These are phyloP conservation scores for Phalanger gymnotis DNA, from an alignment of 2,797 vertebrate species.

Conservation along the genomic window DNA sequence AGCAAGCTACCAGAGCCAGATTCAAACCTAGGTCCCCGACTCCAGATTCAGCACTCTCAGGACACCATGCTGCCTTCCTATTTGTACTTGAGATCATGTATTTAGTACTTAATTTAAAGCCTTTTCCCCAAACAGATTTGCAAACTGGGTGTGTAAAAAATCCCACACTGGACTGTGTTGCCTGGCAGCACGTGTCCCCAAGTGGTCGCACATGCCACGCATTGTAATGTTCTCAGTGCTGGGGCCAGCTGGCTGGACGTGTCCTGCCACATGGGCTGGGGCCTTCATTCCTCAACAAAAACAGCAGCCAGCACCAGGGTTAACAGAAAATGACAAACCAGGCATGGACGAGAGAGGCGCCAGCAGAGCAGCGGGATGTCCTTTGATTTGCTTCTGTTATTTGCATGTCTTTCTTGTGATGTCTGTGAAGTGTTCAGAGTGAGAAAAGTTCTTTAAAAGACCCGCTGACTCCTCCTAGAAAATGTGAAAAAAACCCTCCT, in stretches of 20 bases:
- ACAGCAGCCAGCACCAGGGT: conserved; percentile 59
- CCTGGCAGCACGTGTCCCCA: conserved; percentile 74
- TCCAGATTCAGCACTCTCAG: conserved; percentile 8
- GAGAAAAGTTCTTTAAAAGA: conserved; percentile 79
- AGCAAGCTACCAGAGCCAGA: not conserved
- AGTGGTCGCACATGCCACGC: conserved; percentile 66
- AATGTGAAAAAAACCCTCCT: conserved; percentile 74
- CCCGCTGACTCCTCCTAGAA: conserved; percentile 75
- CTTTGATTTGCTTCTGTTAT: conserved; percentile 80
- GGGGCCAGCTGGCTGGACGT: conserved; percentile 66
- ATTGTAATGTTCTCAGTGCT: conserved; percentile 61
- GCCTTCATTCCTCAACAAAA: conserved; percentile 68
- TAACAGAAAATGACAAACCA: conserved; percentile 75
- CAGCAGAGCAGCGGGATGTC: conserved; percentile 64
- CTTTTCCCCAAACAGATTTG: conserved; percentile 77
- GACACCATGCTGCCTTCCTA: not conserved
- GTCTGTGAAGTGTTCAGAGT: conserved; percentile 80
- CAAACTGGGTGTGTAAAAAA: conserved; percentile 59
- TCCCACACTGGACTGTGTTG: conserved; percentile 60
- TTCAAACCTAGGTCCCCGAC: not conserved
- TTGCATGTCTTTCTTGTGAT: conserved; percentile 77
- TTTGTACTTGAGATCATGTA: not conserved
- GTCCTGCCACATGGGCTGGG: conserved; percentile 57
- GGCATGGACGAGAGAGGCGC: conserved; percentile 72
- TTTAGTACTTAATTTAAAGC: conserved; percentile 72